Evolutionary conservation across 2,888 invertebrate species (phyloP).

Genomic region (Cephus pulcher): DNA sequence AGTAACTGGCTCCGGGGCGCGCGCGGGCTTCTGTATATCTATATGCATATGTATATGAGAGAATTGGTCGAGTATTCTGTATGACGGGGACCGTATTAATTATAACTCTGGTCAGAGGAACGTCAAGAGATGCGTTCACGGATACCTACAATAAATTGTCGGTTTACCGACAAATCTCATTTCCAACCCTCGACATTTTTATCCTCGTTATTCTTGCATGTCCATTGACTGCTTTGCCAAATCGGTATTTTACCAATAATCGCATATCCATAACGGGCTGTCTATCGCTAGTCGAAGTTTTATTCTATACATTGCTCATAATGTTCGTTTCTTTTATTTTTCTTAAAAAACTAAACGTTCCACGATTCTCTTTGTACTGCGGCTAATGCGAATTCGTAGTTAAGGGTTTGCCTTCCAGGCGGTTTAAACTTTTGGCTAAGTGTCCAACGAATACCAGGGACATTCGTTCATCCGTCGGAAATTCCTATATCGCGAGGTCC

Average conservation of each 20-base stretch:
- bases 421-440: neutral
- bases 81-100: constrained; percentile 64
- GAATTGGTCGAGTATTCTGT: constrained; percentile 57
- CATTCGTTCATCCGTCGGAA: constrained; percentile 47
- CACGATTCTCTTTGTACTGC: neutral
- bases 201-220: constrained; percentile 41
- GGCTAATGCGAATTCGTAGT: neutral
- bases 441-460: constrained; percentile 32
- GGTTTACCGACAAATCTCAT: constrained; percentile 67
- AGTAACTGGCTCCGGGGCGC: constrained; percentile 51
- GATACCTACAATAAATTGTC: constrained; percentile 66
- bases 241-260: neutral
- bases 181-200: constrained; percentile 59
- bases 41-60: constrained; percentile 33
- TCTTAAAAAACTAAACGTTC: neutral
- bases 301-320: neutral
- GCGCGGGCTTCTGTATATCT: constrained; percentile 9
- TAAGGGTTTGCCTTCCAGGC: neutral
- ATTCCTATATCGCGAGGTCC: neutral
- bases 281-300: neutral
- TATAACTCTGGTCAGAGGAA: constrained; percentile 65
- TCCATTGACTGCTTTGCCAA: neutral
- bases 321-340: neutral
- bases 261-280: neutral
- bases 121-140: constrained; percentile 63